Evolutionary conservation across 2,888 invertebrate genomes (phyloP), one percentile per base, ranked within the genome.

Genomic region (Heliconius ethilla): DNA sequence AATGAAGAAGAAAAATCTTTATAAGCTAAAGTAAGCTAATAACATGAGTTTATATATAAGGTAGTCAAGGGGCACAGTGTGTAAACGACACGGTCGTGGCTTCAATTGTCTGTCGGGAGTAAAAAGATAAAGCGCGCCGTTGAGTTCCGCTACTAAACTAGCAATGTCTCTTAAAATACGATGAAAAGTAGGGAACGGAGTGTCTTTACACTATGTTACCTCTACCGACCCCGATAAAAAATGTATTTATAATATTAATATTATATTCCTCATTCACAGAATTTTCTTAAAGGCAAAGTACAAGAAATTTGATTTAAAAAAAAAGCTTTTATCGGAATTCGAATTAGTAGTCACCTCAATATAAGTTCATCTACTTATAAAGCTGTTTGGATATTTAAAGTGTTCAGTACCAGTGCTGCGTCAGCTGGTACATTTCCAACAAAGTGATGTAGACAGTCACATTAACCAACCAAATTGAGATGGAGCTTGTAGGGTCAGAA

Each of bases 401-500:
- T 37, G n/a, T 33, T 72, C 59, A 72, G 18, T 69, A 25, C 40
- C 29, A 37, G 15, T 25, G 72, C 55, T 59, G 37, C 59, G 59
- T 72, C 72, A 59, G 55, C 59, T 55, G 70, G 70, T 33, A 15
- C 70, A 33, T 9, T 72, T 72, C 55, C 7, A 72, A 33, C 33
- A 22, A 72, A 72, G 25, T 59, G 72, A 33, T 72, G 72, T 59
- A 72, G 72, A 72, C 59, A 37, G 55, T 72, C 55, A 72, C 33
- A 72, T 72, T 72, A 37, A 72, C n/a, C 72, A 37, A 72, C 59
- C 72, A 72, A 72, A 72, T 72, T 72, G 72, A 72, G 59, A 72
- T 72, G 72, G 55, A 72, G 37, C 33, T 70, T 9, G 72, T 72
- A 72, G 13, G n/a, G 72, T 72, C 25, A 59, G 72, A 33, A 59